These are phyloP conservation scores for Osmerus eperlanus DNA, from an alignment of 2,113 vertebrate genomes.

Conservation along the genomic window DNA sequence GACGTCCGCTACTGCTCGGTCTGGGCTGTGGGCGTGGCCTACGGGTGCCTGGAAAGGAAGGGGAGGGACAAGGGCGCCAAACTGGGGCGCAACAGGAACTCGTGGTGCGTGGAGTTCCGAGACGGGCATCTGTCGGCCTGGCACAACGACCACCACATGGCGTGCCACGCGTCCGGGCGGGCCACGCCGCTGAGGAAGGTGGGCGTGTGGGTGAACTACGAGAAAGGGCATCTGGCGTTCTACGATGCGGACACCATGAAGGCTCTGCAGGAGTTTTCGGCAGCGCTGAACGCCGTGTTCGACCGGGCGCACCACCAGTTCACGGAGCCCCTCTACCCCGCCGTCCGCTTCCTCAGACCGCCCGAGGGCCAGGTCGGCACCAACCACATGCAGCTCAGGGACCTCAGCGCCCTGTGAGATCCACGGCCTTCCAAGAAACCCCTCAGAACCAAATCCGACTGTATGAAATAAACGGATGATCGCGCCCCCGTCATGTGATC, in stretches of 20 bases:
- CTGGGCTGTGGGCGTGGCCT: conserved; percentile 72
- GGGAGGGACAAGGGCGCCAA: conserved; percentile 65
- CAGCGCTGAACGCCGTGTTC: conserved; percentile 54
- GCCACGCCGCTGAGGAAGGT: conserved; percentile 32
- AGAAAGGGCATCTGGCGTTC: conserved; percentile 66
- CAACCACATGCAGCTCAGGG: conserved; percentile 64
- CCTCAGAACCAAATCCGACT: background rate
- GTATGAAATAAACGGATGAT: background rate
- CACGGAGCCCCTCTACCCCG: conserved; percentile 66
- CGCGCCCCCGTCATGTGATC: too few species aligned
- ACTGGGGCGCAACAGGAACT: conserved; percentile 71
- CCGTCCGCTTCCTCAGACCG: conserved; percentile 64
- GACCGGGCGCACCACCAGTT: conserved; percentile 71
- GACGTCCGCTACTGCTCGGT: conserved; percentile 61
- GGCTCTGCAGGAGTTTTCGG: conserved; percentile 67
- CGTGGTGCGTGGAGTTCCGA: conserved; percentile 71
- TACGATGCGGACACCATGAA: conserved; percentile 64
- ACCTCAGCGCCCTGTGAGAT: conserved; percentile 15
- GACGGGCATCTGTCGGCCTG: conserved; percentile 54
- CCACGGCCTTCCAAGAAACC: background rate
- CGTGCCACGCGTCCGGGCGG: conserved; percentile 39
- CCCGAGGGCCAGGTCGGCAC: conserved; percentile 40
- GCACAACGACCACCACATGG: conserved; percentile 68
- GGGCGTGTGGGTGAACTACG: conserved; percentile 66
- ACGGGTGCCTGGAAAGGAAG: conserved; percentile 61